Evolutionary conservation across 2,888 invertebrate genomes (phyloP), one percentile per base, ranked within the genome.

Genomic region (Nycteola revayana): DNA sequence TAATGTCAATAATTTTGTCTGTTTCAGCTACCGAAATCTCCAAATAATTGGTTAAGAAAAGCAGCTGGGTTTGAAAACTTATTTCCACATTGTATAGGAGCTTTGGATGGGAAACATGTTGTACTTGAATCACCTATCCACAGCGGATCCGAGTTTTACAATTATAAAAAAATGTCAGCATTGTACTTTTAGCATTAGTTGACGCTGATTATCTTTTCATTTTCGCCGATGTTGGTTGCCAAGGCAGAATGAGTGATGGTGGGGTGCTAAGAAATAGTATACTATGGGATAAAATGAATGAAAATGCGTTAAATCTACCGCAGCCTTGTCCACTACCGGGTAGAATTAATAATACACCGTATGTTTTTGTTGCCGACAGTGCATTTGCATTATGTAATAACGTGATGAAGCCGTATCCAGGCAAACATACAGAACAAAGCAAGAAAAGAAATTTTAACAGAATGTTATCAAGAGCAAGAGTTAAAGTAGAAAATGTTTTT

Each of bases 161-260:
- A n/a, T n/a, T n/a, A n/a, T n/a, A n/a, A n/a, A n/a, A n/a, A n/a
- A n/a, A n/a, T n/a, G n/a, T n/a, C n/a, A n/a, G n/a, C n/a, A 32
- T 39, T 22, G 34, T 34, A 20, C 18, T 39, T 9, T 9, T 39
- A 20, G 32, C 31, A 9, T 9, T 23, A 9, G 38, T 33, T 9
- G 38, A 33, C 22, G 18, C 9, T 21, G 9, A 37, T 5, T 37
- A 33, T 23, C 25, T 24, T 9, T 33, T 38, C 14, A 32, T 29
- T 18, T 32, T 29, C 17, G 37, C 22, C 8, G 37, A 37, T 21
- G 18, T 37, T 25, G 37, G 29, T 9, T 25, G 28, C 22, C 20
- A 32, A 17, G 32, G 37, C 14, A 28, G 32, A 33, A 32, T 33
- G 7, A 33, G 32, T 10, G 38, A 30, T 21, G 37, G 32, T 11